Conservation (phyloP, 2,797 vertebrate genomes). For the Sphenopsis melanotis region DNA sequence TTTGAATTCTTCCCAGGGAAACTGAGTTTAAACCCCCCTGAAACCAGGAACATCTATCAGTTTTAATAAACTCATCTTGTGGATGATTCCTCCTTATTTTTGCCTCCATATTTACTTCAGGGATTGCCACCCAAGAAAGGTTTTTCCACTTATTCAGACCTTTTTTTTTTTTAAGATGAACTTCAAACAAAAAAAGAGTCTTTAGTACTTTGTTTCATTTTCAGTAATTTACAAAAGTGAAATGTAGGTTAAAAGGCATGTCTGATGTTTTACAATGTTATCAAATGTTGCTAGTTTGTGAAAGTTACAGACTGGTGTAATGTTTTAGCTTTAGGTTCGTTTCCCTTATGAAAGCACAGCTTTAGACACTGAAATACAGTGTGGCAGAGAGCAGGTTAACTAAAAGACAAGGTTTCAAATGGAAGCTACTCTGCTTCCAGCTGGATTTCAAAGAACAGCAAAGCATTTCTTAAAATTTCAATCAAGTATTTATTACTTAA, state of each 20-base stretch:
- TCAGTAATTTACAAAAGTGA: neutral
- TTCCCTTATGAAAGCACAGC: neutral
- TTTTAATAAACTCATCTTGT: neutral
- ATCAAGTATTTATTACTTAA: neutral
- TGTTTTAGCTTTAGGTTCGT: neutral
- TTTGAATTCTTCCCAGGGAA: neutral
- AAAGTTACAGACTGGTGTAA: neutral
- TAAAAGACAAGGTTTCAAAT: neutral
- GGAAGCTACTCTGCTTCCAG: neutral
- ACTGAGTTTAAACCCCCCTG: neutral
- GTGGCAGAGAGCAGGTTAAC: neutral
- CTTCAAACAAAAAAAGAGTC: neutral
- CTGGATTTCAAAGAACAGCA: neutral
- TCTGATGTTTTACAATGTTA: neutral
- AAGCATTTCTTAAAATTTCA: neutral
- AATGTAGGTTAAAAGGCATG: neutral
- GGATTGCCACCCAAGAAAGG: neutral
- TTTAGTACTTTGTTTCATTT: neutral
- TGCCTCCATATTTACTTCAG: neutral
- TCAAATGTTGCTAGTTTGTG: neutral
- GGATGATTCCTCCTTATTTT: neutral
- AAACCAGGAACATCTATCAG: fast-evolving
- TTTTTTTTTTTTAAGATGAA: neutral
- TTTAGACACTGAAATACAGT: neutral
- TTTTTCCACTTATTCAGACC: neutral